A percentile compares a stretch with the other conserved stretches of the same genome.
Conservation (phyloP, 2,113 vertebrate genomes). For the Dascyllus trimaculatus region DNA sequence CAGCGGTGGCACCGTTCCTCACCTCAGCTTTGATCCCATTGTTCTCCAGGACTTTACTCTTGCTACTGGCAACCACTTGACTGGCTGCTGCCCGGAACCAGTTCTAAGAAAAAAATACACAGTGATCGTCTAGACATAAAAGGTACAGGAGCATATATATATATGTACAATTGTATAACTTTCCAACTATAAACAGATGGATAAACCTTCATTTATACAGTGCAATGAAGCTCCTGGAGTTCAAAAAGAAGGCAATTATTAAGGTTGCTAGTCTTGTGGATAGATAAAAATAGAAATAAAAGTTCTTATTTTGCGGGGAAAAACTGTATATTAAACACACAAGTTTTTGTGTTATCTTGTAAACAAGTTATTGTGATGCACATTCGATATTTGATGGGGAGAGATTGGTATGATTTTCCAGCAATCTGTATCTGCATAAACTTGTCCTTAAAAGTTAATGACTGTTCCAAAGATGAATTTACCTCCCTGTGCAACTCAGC, state of each 20-base stretch:
- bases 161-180: background rate
- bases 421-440: background rate
- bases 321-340: background rate
- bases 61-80: constrained; percentile 86
- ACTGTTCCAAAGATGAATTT: background rate
- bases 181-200: background rate
- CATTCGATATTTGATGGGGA: background rate
- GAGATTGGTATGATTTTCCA: background rate
- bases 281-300: too few species aligned
- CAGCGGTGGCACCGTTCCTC: constrained; percentile 83
- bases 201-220: background rate
- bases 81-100: constrained; percentile 94
- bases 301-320: too few species aligned
- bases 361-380: background rate
- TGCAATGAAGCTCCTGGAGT: background rate
- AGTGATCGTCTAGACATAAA: background rate
- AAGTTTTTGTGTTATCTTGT: background rate
- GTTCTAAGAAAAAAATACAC: constrained; percentile 84
- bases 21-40: constrained; percentile 83
- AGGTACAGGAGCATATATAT: background rate
- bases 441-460: background rate
- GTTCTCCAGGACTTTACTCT: constrained; percentile 82
- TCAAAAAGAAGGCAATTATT: background rate
- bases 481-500: background rate
- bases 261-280: too few species aligned